Evolutionary conservation across 2,888 invertebrate genomes (phyloP), one percentile per base, ranked within the genome.

Genomic region (Bombyx huttoni): DNA sequence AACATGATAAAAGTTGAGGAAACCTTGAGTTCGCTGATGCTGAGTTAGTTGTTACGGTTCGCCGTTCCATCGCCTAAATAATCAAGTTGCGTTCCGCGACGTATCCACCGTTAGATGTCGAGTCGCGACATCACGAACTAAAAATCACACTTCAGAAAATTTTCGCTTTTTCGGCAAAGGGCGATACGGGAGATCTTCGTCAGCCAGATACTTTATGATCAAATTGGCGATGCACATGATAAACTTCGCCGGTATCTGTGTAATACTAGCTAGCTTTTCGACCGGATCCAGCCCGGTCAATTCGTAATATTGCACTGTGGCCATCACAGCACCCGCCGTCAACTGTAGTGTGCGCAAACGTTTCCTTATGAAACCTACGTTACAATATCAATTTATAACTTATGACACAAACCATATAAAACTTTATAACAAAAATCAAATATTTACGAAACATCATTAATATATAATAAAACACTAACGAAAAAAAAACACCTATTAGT

Each of bases 321-420:
- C 74, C 0, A 59, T 55, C 51, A 79, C 74, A 0, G 68, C 64
- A 33, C 70, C 79, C 7, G 75, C 80, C n/a, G 65, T 65, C 35
- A 81, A 48, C 54, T 77, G 76, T 47, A 77, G 45, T 12, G 69
- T 69, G n/a, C 68, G 60, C 8, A 63, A 10, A 14, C 34, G 12
- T 13, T 35, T 45, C n/a, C 7, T 9, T 5, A 10, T 40, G 3
- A 40, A 40, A 12, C 40, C 40, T 40, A 12, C 24, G 24, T 24
- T 24, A 40, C 1, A 40, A 40, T 40, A 40, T 3, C 1, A 7
- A 40, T 40, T 40, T 6, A 24, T 3, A 24, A 24, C 24, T 24
- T 24, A 1, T 24, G 24, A 24, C 24, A 24, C 24, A 2, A 24
- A 24, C 24, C 24, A 24, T 3, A 24, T 24, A 3, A 3, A 24